Percentiles rank a stretch among this genome's conserved stretches.
Evolutionary conservation across 2,888 invertebrate species (phyloP).

Genomic region (Lasioglossum zephyrum): DNA sequence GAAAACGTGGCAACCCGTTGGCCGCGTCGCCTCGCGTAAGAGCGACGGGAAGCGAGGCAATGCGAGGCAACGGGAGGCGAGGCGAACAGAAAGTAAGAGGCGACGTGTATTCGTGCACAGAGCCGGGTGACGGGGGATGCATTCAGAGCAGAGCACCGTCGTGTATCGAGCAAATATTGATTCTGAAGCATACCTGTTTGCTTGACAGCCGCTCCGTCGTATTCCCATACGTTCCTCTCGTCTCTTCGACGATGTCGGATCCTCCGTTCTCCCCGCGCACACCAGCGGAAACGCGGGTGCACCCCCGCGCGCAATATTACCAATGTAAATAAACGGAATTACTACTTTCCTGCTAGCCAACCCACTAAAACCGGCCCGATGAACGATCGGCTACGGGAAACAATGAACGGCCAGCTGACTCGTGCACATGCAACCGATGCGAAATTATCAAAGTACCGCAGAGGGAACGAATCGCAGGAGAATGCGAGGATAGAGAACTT

Average conservation of each 20-base stretch:
- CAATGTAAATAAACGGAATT: conserved; percentile 52
- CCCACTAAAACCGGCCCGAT: background rate
- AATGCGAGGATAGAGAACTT: background rate
- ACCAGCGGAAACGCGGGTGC: background rate
- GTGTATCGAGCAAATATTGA: conserved; percentile 82
- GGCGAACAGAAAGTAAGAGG: conserved; percentile 48
- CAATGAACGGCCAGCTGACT: conserved; percentile 9
- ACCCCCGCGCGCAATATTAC: conserved; percentile 49
- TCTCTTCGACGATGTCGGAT: conserved; percentile 56
- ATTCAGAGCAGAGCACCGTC: conserved; percentile 74
- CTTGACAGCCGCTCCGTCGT: conserved; percentile 66
- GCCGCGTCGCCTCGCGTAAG: background rate
- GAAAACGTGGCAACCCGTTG: conserved; percentile 49
- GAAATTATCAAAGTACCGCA: conserved; percentile 5
- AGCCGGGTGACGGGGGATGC: conserved; percentile 68
- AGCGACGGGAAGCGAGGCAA: background rate
- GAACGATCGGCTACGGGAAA: background rate
- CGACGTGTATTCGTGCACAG: conserved; percentile 48
- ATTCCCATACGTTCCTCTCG: conserved; percentile 48
- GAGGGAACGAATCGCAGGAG: background rate
- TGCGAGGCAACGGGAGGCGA: conserved; percentile 34
- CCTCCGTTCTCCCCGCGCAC: conserved; percentile 24
- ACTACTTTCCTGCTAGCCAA: conserved; percentile 19
- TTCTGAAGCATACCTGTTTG: conserved; percentile 80
- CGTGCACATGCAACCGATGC: background rate